A percentile compares a stretch with the other conserved stretches of the same genome.
These are phyloP conservation scores for Otis tarda DNA, from an alignment of 2,113 vertebrate species.

Conservation along the genomic window DNA sequence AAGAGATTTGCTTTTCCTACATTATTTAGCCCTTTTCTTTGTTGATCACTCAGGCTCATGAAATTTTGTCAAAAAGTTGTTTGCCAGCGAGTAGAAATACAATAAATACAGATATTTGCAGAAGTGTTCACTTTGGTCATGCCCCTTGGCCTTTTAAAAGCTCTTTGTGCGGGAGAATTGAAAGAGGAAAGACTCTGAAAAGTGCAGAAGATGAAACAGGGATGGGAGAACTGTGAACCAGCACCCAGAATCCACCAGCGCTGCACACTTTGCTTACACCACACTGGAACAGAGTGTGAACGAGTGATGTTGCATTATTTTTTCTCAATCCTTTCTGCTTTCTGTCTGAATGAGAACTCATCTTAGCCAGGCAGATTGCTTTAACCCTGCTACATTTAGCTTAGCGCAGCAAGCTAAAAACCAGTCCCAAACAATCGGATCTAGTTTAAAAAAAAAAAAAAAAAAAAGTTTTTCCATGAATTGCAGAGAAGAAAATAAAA, in stretches of 20 bases:
- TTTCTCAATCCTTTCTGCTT: background rate
- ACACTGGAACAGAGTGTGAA: too few species aligned
- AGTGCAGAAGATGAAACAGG: background rate
- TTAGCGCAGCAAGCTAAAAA: background rate
- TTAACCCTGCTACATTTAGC: background rate
- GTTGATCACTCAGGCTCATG: background rate
- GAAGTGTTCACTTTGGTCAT: background rate
- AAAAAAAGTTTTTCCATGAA: background rate
- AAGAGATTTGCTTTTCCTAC: background rate
- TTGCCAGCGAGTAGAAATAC: background rate
- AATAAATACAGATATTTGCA: background rate
- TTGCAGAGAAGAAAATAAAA: background rate
- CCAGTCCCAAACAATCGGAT: background rate
- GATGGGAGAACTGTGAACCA: background rate
- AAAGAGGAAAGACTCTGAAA: background rate
- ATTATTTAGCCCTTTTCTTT: background rate
- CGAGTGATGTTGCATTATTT: rapidly evolving
- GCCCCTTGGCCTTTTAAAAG: background rate
- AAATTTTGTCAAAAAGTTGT: background rate
- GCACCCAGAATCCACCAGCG: rapidly evolving
- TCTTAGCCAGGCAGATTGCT: background rate
- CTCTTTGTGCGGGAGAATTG: background rate
- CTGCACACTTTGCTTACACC: rapidly evolving
- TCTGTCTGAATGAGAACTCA: background rate
- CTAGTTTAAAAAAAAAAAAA: background rate